Base-by-base conservation (phyloP, 2,888 invertebrate species). In the Hybos culiciformis region DNA sequence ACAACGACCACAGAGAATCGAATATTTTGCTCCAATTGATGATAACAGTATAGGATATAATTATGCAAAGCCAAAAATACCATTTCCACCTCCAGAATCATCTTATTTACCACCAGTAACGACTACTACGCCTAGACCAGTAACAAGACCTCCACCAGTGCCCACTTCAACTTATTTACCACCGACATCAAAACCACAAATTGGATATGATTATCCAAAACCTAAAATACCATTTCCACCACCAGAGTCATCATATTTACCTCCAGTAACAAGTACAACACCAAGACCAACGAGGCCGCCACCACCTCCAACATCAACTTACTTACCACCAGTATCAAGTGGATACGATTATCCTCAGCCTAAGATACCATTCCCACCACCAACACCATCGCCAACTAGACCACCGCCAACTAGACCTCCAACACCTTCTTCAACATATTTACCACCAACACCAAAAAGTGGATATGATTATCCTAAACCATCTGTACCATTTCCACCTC, bases 321-420 rank as follows among this genome's bases (percentile, higher is more conserved):
- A 23, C 3, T 40, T 46, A 18, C 48, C 56, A 17, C 51, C 54
- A 26, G 49, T 48, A 11, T 43, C 32, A 23, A 43, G 15, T 17
- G 44, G 44, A 17, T 44, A 44, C 14, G 31, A 23, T 32, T 44
- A 44, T 18, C 44, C 47, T n/a, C 42, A 36, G 9, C 48, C 46
- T 12, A 34, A 24, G 3, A 33, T 44, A 8, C 43, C 43, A 15
- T 37, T 38, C 15, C 19, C 20, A 36, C 36, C 43, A 21, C 20
- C 37, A 34, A n/a, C 39, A 44, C 11, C 21, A 24, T 14, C 37
- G n/a, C 33, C 34, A 40, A 4, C 46, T 33, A 7, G 21, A 41
- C 17, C 41, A 11, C 40, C 43, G 21, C 36, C 50, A 4, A 45
- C 50, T 9, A 19, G 41, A 4, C 40, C 47, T 7, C 44, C 46